These are phyloP conservation scores for Actenoides lindsayi DNA, from an alignment of 2,113 vertebrate species.

Conservation along the genomic window DNA sequence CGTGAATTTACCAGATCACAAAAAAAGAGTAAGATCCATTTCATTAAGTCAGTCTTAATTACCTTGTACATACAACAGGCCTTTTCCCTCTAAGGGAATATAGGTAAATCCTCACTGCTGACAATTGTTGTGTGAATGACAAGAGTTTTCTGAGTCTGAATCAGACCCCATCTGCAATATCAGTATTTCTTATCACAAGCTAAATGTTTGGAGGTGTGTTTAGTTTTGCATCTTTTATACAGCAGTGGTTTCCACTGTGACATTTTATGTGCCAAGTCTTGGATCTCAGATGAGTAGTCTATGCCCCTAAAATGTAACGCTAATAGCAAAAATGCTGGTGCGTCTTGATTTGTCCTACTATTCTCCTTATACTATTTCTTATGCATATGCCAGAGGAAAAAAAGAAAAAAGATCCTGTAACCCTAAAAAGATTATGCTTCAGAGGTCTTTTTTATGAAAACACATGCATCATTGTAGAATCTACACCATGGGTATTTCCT, in stretches of 20 bases:
- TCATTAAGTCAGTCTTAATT: constrained; percentile 23
- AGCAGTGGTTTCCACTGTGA: neutral
- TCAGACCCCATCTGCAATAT: neutral
- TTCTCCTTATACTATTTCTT: neutral
- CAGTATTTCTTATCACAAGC: neutral
- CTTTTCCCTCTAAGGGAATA: neutral
- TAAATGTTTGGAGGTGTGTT: neutral
- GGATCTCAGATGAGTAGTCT: neutral
- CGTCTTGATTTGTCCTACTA: neutral
- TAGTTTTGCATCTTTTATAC: neutral
- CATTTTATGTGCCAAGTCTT: neutral
- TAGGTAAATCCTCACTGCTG: neutral
- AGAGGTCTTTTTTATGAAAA: neutral
- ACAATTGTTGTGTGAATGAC: neutral
- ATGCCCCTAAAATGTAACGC: neutral
- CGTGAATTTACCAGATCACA: neutral
- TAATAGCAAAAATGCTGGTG: neutral
- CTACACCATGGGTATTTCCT: neutral
- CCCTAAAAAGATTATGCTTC: neutral
- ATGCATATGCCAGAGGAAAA: neutral
- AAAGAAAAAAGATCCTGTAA: neutral
- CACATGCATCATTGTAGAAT: neutral
- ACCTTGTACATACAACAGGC: neutral
- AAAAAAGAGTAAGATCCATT: neutral
- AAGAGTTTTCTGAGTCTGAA: neutral